These are phyloP conservation scores for Lutra lutra DNA, from an alignment of 2,797 vertebrate genomes.

Conservation along the genomic window DNA sequence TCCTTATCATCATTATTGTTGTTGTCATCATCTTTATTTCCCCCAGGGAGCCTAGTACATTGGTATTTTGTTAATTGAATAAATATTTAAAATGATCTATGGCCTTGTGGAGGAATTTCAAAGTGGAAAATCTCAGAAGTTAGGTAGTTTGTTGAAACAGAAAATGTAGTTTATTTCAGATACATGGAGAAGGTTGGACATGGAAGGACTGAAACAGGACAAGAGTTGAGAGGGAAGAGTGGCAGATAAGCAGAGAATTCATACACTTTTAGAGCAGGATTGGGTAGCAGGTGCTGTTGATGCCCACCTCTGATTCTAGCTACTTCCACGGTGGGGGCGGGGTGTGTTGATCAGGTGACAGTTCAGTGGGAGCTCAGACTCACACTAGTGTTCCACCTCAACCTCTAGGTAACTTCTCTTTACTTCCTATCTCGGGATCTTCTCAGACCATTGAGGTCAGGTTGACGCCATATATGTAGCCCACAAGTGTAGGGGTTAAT, in stretches of 20 bases:
- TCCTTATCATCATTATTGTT: neutral
- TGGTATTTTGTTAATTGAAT: neutral
- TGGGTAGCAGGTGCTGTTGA: neutral
- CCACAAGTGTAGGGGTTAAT: neutral
- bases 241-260: neutral
- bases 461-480: neutral
- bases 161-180: neutral
- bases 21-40: neutral
- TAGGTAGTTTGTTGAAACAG: neutral
- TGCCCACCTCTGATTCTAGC: neutral
- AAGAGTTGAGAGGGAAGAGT: neutral
- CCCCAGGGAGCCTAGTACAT: neutral
- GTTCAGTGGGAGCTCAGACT: neutral
- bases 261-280: neutral
- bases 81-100: neutral
- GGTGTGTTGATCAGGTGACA: neutral
- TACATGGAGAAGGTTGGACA: neutral
- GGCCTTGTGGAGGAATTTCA: neutral
- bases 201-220: neutral
- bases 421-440: neutral
- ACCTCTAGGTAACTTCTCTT: neutral
- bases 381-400: neutral
- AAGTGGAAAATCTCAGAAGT: neutral
- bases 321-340: fast-evolving
- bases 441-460: neutral